These are phyloP conservation scores for Sitophilus oryzae DNA, from an alignment of 1,140 invertebrate species.

Conservation along the genomic window DNA sequence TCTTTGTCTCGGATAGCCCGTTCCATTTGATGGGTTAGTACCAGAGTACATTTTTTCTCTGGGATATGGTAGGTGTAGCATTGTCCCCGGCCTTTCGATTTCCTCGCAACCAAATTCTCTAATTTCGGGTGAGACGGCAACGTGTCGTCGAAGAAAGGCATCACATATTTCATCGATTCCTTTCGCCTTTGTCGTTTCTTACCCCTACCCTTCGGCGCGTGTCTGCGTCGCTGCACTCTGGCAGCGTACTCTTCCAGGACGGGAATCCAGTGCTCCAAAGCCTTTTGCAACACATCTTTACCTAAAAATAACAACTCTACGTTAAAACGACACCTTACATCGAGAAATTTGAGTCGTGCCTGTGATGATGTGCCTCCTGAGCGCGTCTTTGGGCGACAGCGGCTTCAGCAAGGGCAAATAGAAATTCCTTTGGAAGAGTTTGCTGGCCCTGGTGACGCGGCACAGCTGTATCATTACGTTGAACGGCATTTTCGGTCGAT, in stretches of 20 bases:
- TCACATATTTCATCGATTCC: constrained; percentile 56
- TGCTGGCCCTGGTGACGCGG: constrained; percentile 72
- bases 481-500: constrained; percentile 36
- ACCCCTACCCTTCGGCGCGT: constrained; percentile 46
- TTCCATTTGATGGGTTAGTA: constrained; percentile 67
- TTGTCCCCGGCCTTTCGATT: constrained; percentile 38
- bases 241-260: constrained; percentile 58
- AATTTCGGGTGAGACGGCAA: constrained; percentile 54
- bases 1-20: constrained; percentile 70
- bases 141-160: constrained; percentile 62
- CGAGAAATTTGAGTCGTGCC: constrained; percentile 17
- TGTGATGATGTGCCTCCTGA: constrained; percentile 46
- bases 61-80: constrained; percentile 57
- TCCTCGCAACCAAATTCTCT: constrained; percentile 54
- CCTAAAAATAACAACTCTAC: constrained; percentile 4
- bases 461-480: constrained; percentile 59
- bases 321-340: neutral
- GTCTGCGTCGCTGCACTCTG: constrained; percentile 31
- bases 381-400: constrained; percentile 72
- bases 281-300: constrained; percentile 44
- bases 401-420: constrained; percentile 76
- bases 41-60: constrained; percentile 64
- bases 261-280: constrained; percentile 63
- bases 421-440: constrained; percentile 73
- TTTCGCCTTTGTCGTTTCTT: constrained; percentile 58